Evolutionary conservation across 2,113 vertebrate genomes (phyloP).

Genomic region (Noctilio leporinus): DNA sequence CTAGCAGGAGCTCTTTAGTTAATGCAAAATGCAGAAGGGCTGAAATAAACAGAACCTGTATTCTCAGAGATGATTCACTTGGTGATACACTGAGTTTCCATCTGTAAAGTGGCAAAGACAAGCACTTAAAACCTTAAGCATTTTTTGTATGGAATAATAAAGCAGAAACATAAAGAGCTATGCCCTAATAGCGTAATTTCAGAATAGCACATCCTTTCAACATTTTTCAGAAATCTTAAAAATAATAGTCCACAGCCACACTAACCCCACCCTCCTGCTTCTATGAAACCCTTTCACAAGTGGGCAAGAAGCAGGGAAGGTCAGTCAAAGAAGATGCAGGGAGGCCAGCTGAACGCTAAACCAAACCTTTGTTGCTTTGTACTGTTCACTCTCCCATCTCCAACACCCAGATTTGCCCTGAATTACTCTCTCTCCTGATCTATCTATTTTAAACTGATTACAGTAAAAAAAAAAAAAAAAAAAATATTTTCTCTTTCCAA

Average conservation of each 20-base stretch:
- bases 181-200: neutral
- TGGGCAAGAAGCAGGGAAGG: neutral
- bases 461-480: neutral
- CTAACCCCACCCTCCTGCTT: neutral
- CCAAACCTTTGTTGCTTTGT: accelerated
- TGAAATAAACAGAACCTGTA: neutral
- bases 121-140: neutral
- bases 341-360: neutral
- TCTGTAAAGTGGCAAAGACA: neutral
- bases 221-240: neutral
- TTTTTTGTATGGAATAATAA: neutral
- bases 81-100: neutral
- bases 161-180: neutral
- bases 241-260: neutral
- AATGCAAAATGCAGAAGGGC: neutral
- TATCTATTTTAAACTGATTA: neutral
- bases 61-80: neutral
- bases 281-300: neutral
- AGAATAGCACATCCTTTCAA: neutral
- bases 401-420: neutral
- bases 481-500: neutral
- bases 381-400: accelerated
- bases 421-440: neutral
- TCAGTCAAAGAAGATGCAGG: neutral
- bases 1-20: neutral